Evolutionary conservation across 1,140 invertebrate genomes (phyloP), one percentile per base, ranked within the genome.

Genomic region (Drosophila dunni): DNA sequence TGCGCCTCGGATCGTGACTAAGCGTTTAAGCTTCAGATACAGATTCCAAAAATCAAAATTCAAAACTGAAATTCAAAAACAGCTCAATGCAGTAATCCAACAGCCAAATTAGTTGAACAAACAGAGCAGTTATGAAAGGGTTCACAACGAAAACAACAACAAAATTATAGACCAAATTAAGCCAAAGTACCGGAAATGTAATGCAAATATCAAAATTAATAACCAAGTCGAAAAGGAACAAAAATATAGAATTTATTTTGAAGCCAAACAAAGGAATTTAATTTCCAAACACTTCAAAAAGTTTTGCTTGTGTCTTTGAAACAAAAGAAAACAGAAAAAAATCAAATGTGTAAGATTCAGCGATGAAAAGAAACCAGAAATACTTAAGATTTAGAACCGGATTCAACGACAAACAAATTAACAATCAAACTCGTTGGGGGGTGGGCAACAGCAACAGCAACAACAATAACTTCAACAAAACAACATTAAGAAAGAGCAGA

Each of bases 381-480:
- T 79, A 45, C 38, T 67, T 54, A 66, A 82, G 75, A 75, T 42
- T 83, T 79, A 85, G 83, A 86, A 83, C 82, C 82, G 83, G 82
- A 88, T 88, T 81, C 64, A 77, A 44, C 83, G 61, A 82, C 75
- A 82, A 82, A 82, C 79, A 82, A 82, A 78, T 82, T 82, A 85
- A 82, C 83, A 85, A 86, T 82, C 81, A 78, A 79, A 79, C 42
- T 57, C 50, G 64, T 66, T 63, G 65, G 62, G 56, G 81, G 57
- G 56, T 33, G 51, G 54, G 46, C 66, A 72, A 77, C 64, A 72
- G 73, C 64, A 81, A 80, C 50, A 68, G 67, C 38, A 77, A 77
- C 46, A 61, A 44, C 45, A 66, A 50, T 45, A 75, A 33, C 58
- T 29, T 29, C 6, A 29, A 29, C 24, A 29, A 29, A 29, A 29